These are phyloP conservation scores for Pelmatolapia mariae DNA, from an alignment of 2,113 vertebrate genomes.

Conservation along the genomic window DNA sequence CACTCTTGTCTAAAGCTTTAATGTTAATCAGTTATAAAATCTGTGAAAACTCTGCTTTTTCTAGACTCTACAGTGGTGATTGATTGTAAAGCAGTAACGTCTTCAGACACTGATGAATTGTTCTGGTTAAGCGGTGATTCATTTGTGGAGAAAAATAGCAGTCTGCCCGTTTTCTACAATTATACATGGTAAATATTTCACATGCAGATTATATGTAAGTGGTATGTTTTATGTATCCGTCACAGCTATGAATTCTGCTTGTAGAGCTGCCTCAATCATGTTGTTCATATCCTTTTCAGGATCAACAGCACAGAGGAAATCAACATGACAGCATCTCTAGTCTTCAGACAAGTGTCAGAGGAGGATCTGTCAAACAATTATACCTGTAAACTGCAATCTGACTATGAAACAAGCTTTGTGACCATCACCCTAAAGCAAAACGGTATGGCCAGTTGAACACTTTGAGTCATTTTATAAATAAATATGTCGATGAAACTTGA, in stretches of 20 bases:
- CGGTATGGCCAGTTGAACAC: no score
- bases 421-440: not conserved
- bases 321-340: not conserved
- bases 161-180: fast-evolving
- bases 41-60: not conserved
- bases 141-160: not conserved
- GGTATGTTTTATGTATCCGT: fast-evolving
- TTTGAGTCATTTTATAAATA: no score
- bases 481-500: not conserved
- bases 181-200: not conserved
- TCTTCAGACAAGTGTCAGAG: slow-evolving; percentile 22
- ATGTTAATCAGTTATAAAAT: not conserved
- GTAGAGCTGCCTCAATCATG: not conserved
- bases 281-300: not conserved
- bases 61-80: slow-evolving; percentile 19
- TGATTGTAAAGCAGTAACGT: not conserved
- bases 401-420: fast-evolving
- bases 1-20: not conserved
- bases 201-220: fast-evolving
- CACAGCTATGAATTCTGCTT: fast-evolving
- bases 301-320: fast-evolving
- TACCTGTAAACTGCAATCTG: slow-evolving; percentile 16
- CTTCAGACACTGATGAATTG: fast-evolving
- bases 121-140: not conserved
- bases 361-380: slow-evolving; percentile 14